Base-by-base conservation (phyloP, 2,888 invertebrate genomes). In the Apoderus coryli region DNA sequence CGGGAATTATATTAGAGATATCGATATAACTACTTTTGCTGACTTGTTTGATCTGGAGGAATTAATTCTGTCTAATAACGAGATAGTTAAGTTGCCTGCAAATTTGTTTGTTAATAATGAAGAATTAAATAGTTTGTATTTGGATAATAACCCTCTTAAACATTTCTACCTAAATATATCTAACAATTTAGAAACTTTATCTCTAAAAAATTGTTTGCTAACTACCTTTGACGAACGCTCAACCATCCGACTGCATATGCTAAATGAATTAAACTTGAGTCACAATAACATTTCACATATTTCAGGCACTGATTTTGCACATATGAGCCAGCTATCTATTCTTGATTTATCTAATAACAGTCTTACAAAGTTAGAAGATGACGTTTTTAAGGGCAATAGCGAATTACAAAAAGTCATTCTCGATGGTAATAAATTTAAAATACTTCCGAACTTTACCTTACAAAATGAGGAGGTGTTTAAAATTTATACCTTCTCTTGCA, bases 261-360 rank as follows among this genome's bases (percentile, higher is more conserved):
- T 46, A 14, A 44, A 37, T 24, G 70, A 73, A 46, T 62, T 84
- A 15, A 69, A 71, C 42, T 57, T 82, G 4, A 75, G 69, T 44
- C 69, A 74, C 26, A 82, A 82, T 52, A 67, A 66, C 33, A 68
- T 84, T 35, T 65, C 62, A 34, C 69, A 67, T 47, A 72, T 84
- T 34, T 69, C 76, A 45, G 67, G 69, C 10, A 72, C 73, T 46
- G 72, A 78, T 4, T 77, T 84, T 58, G 59, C 66, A 23, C 63
- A 67, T 36, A 64, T 82, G 34, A 65, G 67, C 32, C 69, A 72
- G 39, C 62, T 84, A 22, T 69, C 72, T 40, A 65, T 73, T 47
- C 64, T 84, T 37, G 78, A 84, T 53, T 62, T 84, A 36, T 78
- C 81, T 3, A 66, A 71, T 44, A 84, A 85, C 50, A 64, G 71